Conservation (phyloP, 2,888 invertebrate species). For the Torymus tubicola region DNA sequence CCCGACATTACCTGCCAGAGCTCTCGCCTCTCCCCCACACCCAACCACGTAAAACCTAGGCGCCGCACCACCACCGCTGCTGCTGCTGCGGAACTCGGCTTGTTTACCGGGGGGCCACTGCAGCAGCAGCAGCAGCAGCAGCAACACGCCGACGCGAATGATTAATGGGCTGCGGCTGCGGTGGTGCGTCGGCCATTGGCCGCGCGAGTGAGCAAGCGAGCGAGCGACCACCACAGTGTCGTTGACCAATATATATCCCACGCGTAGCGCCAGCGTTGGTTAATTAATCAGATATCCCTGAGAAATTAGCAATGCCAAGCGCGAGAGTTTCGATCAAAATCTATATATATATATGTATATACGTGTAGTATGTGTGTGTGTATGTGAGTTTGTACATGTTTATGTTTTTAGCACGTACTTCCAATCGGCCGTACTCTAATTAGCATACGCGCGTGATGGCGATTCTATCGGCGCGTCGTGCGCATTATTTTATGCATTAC, state of each 20-base stretch:
- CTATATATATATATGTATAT: neutral
- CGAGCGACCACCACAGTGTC: conserved; percentile 36
- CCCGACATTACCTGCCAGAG: conserved; percentile 72
- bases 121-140: neutral
- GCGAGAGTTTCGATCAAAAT: conserved; percentile 43
- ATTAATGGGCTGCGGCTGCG: conserved; percentile 40
- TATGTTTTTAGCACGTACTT: conserved; percentile 56
- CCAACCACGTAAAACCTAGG: conserved; percentile 40
- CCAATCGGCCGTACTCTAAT: conserved; percentile 47
- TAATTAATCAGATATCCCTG: conserved; percentile 75
- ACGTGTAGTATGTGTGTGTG: too few relatives aligned
- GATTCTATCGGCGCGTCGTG: conserved; percentile 4
- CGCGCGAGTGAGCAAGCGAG: neutral
- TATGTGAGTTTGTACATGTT: conserved; percentile 6
- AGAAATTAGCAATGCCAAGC: conserved; percentile 55
- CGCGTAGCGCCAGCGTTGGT: conserved; percentile 57
- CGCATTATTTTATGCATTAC: conserved; percentile 10
- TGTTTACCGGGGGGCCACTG: conserved; percentile 16
- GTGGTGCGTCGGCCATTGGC: conserved; percentile 10
- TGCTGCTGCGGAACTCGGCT: neutral
- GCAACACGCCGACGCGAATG: conserved; percentile 51
- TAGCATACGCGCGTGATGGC: conserved; percentile 29
- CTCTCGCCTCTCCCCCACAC: neutral
- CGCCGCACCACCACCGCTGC: neutral
- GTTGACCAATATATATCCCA: too few relatives aligned